phyloP scores from a whole-genome alignment of 2,113 vertebrate genomes.

The Perognathus longimembris region DNA sequence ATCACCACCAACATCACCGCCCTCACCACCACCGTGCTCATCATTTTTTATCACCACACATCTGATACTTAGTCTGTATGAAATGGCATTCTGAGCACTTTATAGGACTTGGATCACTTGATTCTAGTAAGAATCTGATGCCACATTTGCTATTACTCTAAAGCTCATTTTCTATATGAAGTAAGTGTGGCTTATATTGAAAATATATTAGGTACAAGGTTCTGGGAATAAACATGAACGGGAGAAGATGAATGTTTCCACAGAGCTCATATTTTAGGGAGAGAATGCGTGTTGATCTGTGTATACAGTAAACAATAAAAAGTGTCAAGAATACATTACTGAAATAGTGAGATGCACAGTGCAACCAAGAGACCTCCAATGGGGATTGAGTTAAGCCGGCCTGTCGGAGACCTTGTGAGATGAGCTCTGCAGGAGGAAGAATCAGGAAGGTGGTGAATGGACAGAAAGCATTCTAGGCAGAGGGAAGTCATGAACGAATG shows the following conservation, averaged over 20 bases:
- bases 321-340: neutral
- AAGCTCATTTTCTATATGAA: neutral
- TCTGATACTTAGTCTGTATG: neutral
- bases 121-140: neutral
- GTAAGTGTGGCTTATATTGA: neutral
- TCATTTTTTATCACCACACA: neutral
- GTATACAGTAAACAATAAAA: neutral
- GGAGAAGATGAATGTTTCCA: neutral
- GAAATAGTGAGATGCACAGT: neutral
- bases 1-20: neutral
- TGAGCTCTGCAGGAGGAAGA: neutral
- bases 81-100: neutral
- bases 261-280: neutral
- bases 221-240: neutral
- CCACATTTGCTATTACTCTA: neutral
- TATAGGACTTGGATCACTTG: neutral
- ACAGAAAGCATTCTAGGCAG: neutral
- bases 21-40: neutral
- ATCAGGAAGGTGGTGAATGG: neutral
- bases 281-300: neutral
- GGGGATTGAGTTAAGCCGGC: neutral
- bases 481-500: neutral
- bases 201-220: neutral
- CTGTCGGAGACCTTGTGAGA: neutral
- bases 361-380: neutral